These are phyloP conservation scores for Salvator merianae DNA, from an alignment of 2,113 vertebrate species.

Conservation along the genomic window DNA sequence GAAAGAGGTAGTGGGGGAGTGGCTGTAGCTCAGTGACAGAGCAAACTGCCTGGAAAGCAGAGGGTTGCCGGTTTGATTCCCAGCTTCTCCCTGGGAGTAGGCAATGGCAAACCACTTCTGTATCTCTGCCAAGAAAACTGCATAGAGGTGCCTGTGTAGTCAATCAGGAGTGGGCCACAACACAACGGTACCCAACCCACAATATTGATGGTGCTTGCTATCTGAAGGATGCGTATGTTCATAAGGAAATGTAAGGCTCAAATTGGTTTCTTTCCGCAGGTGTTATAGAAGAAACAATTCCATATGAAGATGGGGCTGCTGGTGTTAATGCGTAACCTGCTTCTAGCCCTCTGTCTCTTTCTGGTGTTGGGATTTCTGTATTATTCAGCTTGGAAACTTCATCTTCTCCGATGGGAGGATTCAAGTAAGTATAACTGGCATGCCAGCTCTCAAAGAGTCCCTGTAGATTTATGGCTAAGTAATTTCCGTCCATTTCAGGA, in stretches of 20 bases:
- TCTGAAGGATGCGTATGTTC: background rate
- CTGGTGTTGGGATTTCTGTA: slow-evolving; percentile 96
- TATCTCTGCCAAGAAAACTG: no score
- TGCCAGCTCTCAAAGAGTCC: background rate
- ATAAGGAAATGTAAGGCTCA: slow-evolving; percentile 6
- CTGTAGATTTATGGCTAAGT: background rate
- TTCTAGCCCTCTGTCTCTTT: slow-evolving; percentile 93
- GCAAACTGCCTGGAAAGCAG: no score
- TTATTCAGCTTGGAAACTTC: slow-evolving; percentile 93
- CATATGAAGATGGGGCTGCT: slow-evolving; percentile 93
- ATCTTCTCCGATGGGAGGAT: slow-evolving; percentile 91
- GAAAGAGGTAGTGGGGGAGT: background rate
- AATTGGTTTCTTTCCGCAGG: slow-evolving; percentile 71
- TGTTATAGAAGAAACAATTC: slow-evolving; percentile 81
- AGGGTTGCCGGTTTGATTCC: no score
- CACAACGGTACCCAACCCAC: no score
- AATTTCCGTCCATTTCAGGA: slow-evolving; percentile 19
- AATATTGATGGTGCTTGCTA: rapidly evolving
- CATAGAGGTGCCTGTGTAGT: no score
- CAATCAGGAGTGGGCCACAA: no score
- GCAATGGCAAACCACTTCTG: no score
- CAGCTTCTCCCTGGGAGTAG: no score
- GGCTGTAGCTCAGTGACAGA: no score
- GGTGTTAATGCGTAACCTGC: slow-evolving; percentile 91
- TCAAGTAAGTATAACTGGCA: slow-evolving; percentile 85